Percentiles rank a stretch among this genome's conserved stretches.
Conservation (phyloP, 2,888 invertebrate genomes). For the Portevinia maculata region DNA sequence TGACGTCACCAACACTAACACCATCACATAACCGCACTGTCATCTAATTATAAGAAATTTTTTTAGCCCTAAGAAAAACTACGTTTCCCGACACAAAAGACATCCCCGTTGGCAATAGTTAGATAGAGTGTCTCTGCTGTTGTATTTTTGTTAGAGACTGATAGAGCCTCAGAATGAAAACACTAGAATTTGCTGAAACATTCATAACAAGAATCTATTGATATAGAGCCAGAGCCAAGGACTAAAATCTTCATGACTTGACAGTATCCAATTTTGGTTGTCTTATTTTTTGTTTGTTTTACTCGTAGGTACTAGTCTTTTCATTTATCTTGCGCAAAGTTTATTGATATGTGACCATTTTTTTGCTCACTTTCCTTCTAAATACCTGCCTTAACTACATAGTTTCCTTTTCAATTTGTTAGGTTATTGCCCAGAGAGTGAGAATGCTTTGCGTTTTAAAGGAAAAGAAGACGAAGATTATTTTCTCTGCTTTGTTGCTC, state of each 20-base stretch:
- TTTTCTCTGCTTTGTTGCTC: slow-evolving; percentile 22
- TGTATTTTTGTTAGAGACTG: slow-evolving; percentile 1
- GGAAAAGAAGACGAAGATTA: slow-evolving; percentile 47
- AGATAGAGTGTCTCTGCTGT: slow-evolving; percentile 4
- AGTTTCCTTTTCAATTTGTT: slow-evolving; percentile 47
- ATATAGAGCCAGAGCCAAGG: slow-evolving; percentile 62
- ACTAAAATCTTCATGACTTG: slow-evolving; percentile 68
- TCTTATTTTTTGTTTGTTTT: slow-evolving; percentile 4
- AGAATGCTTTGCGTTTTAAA: slow-evolving; percentile 44
- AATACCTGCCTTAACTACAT: slow-evolving; percentile 37
- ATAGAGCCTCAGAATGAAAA: slow-evolving; percentile 51
- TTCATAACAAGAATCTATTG: slow-evolving; percentile 74
- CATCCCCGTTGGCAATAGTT: slow-evolving; percentile 48
- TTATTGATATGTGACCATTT: slow-evolving; percentile 50
- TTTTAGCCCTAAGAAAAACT: slow-evolving; percentile 31
- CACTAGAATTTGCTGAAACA: slow-evolving; percentile 67
- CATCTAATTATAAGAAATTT: slow-evolving; percentile 65
- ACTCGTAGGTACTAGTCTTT: slow-evolving; percentile 58
- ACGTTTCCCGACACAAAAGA: slow-evolving; percentile 42
- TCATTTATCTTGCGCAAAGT: slow-evolving; percentile 55
- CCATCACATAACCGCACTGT: slow-evolving; percentile 46
- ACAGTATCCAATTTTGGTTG: slow-evolving; percentile 35
- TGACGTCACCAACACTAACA: slow-evolving; percentile 23
- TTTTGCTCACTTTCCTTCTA: slow-evolving; percentile 26
- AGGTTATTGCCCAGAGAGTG: slow-evolving; percentile 35